Conservation (phyloP, 2,113 vertebrate genomes). For the Siphamia tubifer region DNA sequence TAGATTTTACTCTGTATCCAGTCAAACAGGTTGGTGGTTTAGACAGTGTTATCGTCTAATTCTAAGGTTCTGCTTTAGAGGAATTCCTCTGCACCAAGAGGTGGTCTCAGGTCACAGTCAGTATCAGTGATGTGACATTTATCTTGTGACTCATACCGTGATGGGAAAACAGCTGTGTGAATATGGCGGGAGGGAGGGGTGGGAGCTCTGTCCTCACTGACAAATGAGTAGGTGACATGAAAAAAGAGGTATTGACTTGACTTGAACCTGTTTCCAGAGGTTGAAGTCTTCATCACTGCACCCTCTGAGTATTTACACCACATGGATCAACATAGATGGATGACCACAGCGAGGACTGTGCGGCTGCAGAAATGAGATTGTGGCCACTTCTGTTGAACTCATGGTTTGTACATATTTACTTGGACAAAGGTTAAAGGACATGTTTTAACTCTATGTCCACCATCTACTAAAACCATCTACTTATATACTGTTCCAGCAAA, state of each 20-base stretch:
- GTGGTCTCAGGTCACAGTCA: slow-evolving; percentile 1
- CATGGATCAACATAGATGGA: not conserved
- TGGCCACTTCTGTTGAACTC: not conserved
- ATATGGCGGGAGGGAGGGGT: not conserved
- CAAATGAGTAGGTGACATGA: slow-evolving; percentile 3
- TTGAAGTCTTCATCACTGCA: not conserved
- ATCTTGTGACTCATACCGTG: slow-evolving; percentile 1
- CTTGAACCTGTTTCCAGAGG: not conserved
- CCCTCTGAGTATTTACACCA: not conserved
- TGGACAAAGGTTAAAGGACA: too few relatives aligned
- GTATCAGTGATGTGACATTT: slow-evolving; percentile 1
- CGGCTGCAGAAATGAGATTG: not conserved
- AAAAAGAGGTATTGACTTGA: slow-evolving; percentile 5
- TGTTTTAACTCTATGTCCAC: too few relatives aligned
- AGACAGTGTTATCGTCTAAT: not conserved
- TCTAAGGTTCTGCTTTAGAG: not conserved
- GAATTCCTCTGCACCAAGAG: not conserved
- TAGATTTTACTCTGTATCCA: not conserved
- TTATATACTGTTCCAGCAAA: too few relatives aligned
- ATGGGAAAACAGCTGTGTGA: slow-evolving; percentile 18
- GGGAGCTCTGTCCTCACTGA: not conserved
- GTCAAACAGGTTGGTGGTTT: too few relatives aligned
- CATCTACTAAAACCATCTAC: too few relatives aligned
- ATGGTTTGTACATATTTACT: too few relatives aligned
- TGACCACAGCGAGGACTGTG: not conserved